Conservation (phyloP, 2,113 vertebrate genomes). For the Corvus moneduloides region DNA sequence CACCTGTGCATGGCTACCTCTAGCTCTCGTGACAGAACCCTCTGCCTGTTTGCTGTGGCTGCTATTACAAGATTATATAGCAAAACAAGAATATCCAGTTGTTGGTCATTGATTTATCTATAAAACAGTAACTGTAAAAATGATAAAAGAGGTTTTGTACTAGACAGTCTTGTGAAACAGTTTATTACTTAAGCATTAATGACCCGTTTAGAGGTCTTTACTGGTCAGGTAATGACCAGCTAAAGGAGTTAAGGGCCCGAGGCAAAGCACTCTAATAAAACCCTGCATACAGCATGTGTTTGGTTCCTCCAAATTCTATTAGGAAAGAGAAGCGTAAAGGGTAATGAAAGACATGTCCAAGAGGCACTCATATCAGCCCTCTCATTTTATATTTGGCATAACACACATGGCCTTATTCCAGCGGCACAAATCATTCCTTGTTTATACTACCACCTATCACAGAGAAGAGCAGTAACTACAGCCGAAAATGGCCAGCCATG, state of each 20-base stretch:
- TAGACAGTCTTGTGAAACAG: constrained; percentile 59
- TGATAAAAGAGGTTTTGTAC: constrained; percentile 53
- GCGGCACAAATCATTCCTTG: constrained; percentile 53
- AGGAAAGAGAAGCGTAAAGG: constrained; percentile 34
- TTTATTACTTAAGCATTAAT: constrained; percentile 73
- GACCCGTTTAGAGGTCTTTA: constrained; percentile 71
- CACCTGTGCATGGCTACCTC: accelerated
- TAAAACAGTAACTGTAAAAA: constrained; percentile 70
- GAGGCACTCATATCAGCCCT: constrained; percentile 58
- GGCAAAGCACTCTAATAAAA: constrained; percentile 66
- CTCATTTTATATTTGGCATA: constrained; percentile 60
- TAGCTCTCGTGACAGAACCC: neutral
- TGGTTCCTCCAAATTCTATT: constrained; percentile 58
- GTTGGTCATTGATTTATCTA: constrained; percentile 63
- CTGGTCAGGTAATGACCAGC: constrained; percentile 69
- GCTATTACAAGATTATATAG: constrained; percentile 32
- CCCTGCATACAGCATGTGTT: constrained; percentile 42
- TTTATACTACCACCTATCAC: constrained; percentile 36
- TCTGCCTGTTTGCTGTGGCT: neutral
- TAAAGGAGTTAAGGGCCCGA: constrained; percentile 66
- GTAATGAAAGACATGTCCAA: constrained; percentile 64
- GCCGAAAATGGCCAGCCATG: neutral
- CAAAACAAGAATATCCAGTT: constrained; percentile 51
- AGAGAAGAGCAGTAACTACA: neutral
- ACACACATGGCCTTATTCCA: constrained; percentile 35